phyloP scores from a whole-genome alignment of 2,888 invertebrate genomes.

The Elysia crispata region DNA sequence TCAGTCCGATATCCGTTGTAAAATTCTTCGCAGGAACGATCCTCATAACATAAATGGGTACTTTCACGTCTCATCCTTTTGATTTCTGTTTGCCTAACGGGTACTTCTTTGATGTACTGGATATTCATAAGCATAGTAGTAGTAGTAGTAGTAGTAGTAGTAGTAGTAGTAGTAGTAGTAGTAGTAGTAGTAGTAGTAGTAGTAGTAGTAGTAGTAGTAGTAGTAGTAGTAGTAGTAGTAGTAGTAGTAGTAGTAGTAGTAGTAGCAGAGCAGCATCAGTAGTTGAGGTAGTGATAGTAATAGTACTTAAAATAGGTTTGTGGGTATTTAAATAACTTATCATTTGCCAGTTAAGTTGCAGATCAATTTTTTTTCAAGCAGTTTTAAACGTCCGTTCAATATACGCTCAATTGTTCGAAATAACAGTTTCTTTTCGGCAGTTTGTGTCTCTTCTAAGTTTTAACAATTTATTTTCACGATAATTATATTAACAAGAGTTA shows the following conservation, averaged over 20 bases:
- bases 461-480: no score
- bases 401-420: no score
- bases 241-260: constrained; percentile 11
- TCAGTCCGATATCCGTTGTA: no score
- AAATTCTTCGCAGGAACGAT: no score
- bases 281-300: constrained; percentile 14
- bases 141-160: constrained; percentile 9
- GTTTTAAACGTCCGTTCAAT: no score
- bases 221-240: constrained; percentile 13
- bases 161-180: constrained; percentile 9
- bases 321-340: background rate
- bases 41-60: background rate
- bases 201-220: constrained; percentile 9
- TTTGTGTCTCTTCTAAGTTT: no score
- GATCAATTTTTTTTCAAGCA: no score
- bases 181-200: constrained; percentile 9
- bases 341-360: no score
- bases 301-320: constrained; percentile 14
- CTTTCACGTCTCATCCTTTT: background rate
- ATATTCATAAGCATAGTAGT: no score
- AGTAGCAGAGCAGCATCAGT: no score
- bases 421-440: no score
- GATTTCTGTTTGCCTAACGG: background rate
- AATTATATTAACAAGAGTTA: no score
- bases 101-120: background rate